Evolutionary conservation across 2,113 vertebrate species (phyloP), one percentile per base, ranked within the genome.

Genomic region (Halichoerus grypus): DNA sequence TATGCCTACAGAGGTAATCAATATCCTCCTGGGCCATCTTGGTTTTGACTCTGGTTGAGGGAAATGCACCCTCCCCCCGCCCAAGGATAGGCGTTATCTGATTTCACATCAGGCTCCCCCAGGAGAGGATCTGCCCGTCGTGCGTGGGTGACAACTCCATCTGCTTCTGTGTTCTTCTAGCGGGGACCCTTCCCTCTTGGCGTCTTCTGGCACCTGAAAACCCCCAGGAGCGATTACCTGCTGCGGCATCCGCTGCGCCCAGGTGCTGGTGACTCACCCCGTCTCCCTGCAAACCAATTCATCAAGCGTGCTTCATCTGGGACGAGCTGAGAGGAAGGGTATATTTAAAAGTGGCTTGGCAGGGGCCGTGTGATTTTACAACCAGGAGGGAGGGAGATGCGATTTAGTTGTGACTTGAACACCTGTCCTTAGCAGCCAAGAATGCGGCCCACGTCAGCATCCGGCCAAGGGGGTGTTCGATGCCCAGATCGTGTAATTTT

Each of bases 1-100:
- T 8, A 14, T 7, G 33, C 2, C 0, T 3, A 1, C 14, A 19
- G 53, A 69, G 9, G 0, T 0, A 0, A 33, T n/a, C 39, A 0
- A 0, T 28, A 7, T 5, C 71, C 80, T 14, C 49, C 72, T 1
- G 46, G 14, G 10, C 28, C 33, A 0, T 1, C 15, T 0, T 0
- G 49, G 69, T 33, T 21, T 42, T 4, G 36, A 14, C 71, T 28
- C 42, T 15, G 65, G 79, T 33, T 21, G 5, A 15, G 88, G 51
- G 55, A 21, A 36, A 26, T 0, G 3, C 36, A 31, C 5, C 53
- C 55, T 0, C 19, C 53, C 53, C 1, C 0, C 0, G 1, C 16
- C 28, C 6, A 16, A 33, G 5, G 28, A 26, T 0, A 1, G 28
- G 49, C 0, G 0, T n/a, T 31, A 33, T 79, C 61, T 10, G 92